Base-by-base conservation (phyloP, 2,888 invertebrate genomes). In the Aporophyla nigra region DNA sequence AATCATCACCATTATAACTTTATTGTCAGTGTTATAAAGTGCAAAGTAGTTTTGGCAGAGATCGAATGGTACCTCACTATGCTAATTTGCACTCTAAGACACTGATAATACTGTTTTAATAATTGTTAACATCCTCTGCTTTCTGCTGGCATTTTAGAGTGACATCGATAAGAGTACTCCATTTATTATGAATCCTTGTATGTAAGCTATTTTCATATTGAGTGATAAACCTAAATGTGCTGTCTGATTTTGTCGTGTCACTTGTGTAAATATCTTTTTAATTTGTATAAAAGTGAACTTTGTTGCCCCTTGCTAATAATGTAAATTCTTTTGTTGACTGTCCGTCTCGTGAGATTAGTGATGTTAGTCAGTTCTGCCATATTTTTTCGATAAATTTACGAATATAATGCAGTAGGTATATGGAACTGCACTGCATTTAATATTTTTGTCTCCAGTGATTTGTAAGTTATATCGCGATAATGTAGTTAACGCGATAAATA, bases 321-420 rank as follows among this genome's bases (percentile, higher is more conserved):
- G 51, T 71, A 33, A 54, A n/a, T 46, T 19, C 12, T 49, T 49
- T 24, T 51, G 24, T 49, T 40, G 16, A 27, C 58, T 19, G n/a
- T 3, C 46, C 2, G 14, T 43, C 19, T 33, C 24, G 68, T 49
- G 33, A 24, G 21, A 33, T 21, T 51, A 12, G 12, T 51, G 43
- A 43, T 9, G 27, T 62, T 33, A n/a, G 16, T 46, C 33, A 46
- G 14, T 53, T 53, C 40, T 46, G 80, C 80, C 51, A 80, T 76
- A 33, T 53, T 61, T 7, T 46, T 70, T n/a, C 14, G 5, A 46
- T 46, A 46, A 10, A 46, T 46, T 46, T 46, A 10, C 10, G 10
- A 1, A 46, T 46, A 46, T 46, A 46, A 46, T 5, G 43, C 43
- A 46, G 43, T 46, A 43, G 43, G 43, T 43, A 4, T 59, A 43